Evolutionary conservation across 2,888 invertebrate genomes (phyloP).

Genomic region (Ceriagrion tenellum): DNA sequence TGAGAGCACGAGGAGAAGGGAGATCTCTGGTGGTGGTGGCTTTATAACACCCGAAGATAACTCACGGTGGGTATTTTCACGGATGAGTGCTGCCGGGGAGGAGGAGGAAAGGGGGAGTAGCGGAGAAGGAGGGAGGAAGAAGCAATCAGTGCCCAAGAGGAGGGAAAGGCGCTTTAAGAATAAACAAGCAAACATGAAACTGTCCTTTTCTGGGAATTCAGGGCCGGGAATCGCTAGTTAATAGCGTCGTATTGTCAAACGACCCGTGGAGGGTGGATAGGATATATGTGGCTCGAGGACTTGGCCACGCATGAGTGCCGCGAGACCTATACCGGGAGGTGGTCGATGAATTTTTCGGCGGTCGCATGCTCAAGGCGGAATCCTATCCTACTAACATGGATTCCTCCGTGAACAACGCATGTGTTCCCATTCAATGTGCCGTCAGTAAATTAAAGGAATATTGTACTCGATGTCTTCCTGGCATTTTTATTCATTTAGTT

Average conservation of each 20-base stretch:
- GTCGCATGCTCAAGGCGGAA: not conserved
- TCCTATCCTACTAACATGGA: too few relatives aligned
- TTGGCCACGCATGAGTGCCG: not conserved
- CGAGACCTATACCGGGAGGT: not conserved
- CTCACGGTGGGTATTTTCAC: conserved; percentile 54
- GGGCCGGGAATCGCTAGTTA: not conserved
- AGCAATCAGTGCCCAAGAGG: not conserved
- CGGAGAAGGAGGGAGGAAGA: not conserved
- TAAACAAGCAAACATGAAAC: not conserved
- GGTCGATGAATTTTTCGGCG: not conserved
- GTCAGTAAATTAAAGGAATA: too few relatives aligned
- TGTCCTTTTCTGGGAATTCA: not conserved
- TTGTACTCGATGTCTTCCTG: too few relatives aligned
- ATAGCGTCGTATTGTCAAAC: not conserved
- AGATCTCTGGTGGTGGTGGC: not conserved
- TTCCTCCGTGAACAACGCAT: not conserved
- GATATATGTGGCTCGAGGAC: not conserved
- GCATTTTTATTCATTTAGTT: too few relatives aligned
- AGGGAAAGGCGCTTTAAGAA: not conserved
- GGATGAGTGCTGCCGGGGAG: not conserved
- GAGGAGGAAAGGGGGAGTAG: not conserved
- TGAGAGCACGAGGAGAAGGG: not conserved
- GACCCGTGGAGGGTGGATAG: not conserved
- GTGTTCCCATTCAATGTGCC: too few relatives aligned
- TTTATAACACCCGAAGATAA: conserved; percentile 50